Conservation (phyloP, 2,797 vertebrate genomes). For the Intellagama lesueurii region DNA sequence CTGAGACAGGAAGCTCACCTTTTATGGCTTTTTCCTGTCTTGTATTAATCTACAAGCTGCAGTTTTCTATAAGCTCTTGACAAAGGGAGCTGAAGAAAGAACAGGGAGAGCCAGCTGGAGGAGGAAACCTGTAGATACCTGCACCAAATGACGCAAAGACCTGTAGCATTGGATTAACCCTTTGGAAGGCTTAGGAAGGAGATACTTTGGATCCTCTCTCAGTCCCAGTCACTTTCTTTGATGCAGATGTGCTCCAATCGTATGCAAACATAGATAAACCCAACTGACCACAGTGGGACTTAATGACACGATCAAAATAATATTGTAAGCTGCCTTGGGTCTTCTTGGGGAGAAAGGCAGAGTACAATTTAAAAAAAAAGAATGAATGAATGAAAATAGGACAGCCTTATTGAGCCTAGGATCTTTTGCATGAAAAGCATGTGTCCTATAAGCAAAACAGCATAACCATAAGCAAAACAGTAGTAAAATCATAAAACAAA, state of each 20-base stretch:
- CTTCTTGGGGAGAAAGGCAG: neutral
- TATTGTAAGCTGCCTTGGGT: too few relatives aligned
- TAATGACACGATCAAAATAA: too few relatives aligned
- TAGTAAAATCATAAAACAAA: neutral
- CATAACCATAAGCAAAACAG: neutral
- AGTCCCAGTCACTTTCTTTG: neutral
- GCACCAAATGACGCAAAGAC: constrained; percentile 12
- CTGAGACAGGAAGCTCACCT: constrained; percentile 35
- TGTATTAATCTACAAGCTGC: neutral
- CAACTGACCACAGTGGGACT: neutral
- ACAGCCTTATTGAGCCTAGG: neutral
- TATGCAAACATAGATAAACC: neutral
- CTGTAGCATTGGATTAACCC: constrained; percentile 34
- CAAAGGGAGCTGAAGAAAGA: constrained; percentile 17
- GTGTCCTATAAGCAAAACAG: too few relatives aligned
- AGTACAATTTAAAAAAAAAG: neutral
- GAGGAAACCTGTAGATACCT: constrained; percentile 26
- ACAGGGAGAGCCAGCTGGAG: constrained; percentile 29
- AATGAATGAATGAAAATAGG: neutral
- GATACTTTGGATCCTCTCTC: neutral
- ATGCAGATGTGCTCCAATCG: neutral
- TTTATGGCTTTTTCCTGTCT: constrained; percentile 30
- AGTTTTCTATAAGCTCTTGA: constrained; percentile 18
- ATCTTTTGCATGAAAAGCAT: neutral
- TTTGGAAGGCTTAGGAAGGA: neutral